A percentile compares a stretch with the other conserved stretches of the same genome.
These are phyloP conservation scores for Aplochiton taeniatus DNA, from an alignment of 2,797 vertebrate species.

Conservation along the genomic window DNA sequence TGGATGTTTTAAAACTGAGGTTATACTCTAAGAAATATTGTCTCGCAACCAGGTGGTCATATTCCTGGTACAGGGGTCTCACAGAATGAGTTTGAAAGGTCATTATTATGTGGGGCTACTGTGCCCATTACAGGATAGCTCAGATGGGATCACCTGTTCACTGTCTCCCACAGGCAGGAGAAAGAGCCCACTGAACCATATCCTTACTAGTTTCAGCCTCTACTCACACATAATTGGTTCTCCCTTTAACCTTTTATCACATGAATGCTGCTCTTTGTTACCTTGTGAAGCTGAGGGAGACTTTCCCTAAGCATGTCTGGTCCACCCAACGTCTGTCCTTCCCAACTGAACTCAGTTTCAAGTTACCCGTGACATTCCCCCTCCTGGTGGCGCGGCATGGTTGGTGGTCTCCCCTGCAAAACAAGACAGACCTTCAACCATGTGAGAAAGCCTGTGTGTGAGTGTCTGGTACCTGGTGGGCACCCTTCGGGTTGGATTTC, in stretches of 20 bases:
- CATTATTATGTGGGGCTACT: too few species aligned
- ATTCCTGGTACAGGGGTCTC: constrained; percentile 1
- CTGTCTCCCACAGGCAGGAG: neutral
- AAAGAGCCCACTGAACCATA: constrained; percentile 1
- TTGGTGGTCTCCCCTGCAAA: constrained; percentile 20
- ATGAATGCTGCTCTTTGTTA: constrained; percentile 15
- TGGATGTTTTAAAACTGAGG: constrained; percentile 17
- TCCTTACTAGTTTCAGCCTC: neutral
- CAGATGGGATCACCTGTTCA: constrained; percentile 6
- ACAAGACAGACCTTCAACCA: constrained; percentile 5
- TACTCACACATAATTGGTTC: constrained; percentile 2
- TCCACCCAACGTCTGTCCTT: constrained; percentile 8
- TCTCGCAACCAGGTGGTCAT: constrained; percentile 13
- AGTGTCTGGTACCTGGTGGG: neutral
- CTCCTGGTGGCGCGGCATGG: neutral
- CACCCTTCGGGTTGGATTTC: constrained; percentile 10
- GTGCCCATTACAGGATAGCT: neutral
- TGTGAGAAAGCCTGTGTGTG: neutral
- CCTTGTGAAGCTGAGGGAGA: constrained; percentile 7
- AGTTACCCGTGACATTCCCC: constrained; percentile 13
- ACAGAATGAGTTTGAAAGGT: neutral
- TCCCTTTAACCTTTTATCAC: constrained; percentile 12
- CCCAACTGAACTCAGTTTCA: constrained; percentile 10
- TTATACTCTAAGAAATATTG: constrained; percentile 18
- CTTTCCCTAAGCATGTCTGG: constrained; percentile 6